Conservation (phyloP, 2,888 invertebrate species). For the Eupithecia tripunctaria region DNA sequence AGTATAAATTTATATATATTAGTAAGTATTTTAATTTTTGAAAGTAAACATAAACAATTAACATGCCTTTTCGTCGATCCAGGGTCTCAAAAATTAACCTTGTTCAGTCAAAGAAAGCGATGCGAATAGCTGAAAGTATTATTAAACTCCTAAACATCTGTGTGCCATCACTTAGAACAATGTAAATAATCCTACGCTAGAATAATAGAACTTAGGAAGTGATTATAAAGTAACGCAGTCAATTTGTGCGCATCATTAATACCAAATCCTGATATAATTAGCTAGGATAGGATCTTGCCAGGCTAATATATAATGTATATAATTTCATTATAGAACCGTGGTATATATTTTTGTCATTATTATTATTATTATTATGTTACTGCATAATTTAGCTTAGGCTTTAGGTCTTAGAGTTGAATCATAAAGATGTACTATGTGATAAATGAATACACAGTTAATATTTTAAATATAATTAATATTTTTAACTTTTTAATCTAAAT, state of each 20-base stretch:
- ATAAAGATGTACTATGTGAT: constrained; percentile 50
- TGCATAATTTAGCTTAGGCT: constrained; percentile 79
- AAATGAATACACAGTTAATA: constrained; percentile 49
- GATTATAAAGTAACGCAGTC: constrained; percentile 73
- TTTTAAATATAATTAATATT: constrained; percentile 58
- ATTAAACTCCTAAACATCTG: constrained; percentile 15
- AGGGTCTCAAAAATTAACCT: background rate
- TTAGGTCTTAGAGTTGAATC: constrained; percentile 61
- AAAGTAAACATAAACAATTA: background rate
- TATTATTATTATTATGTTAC: constrained; percentile 69
- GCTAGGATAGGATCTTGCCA: constrained; percentile 68
- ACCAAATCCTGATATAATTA: constrained; percentile 58
- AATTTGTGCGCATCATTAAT: constrained; percentile 70
- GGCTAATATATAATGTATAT: constrained; percentile 59
- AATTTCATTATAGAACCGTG: constrained; percentile 54
- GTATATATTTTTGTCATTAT: constrained; percentile 73
- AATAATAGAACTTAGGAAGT: constrained; percentile 45
- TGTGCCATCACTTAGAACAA: constrained; percentile 76
- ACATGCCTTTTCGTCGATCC: background rate
- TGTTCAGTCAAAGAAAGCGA: constrained; percentile 2
- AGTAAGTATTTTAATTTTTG: background rate
- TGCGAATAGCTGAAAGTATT: constrained; percentile 6
- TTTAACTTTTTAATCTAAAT: constrained; percentile 61
- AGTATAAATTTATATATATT: too few species aligned
- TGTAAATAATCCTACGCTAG: constrained; percentile 62